phyloP scores from a whole-genome alignment of 2,797 vertebrate genomes.

The Labroides dimidiatus region DNA sequence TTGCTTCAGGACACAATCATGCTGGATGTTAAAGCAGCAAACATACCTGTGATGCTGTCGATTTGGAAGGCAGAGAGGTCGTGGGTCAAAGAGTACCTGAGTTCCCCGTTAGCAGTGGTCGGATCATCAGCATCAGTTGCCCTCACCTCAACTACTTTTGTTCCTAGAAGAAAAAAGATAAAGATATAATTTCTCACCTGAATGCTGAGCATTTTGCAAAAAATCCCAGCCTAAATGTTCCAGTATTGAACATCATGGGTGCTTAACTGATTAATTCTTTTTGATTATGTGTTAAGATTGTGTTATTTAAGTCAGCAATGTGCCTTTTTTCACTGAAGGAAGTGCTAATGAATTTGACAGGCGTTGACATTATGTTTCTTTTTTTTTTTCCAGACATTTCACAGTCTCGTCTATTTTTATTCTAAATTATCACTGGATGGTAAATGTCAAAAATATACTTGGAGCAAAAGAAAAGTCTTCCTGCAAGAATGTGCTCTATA shows the following conservation, averaged over 20 bases:
- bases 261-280: constrained; percentile 7
- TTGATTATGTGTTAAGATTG: constrained; percentile 28
- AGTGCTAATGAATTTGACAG: constrained; percentile 44
- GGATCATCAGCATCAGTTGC: constrained; percentile 83
- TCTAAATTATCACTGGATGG: constrained; percentile 8
- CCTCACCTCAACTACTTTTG: constrained; percentile 66
- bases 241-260: neutral
- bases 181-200: neutral
- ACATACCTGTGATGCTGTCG: constrained; percentile 67
- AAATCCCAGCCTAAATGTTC: neutral
- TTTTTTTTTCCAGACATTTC: constrained; percentile 26
- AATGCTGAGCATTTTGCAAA: neutral
- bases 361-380: constrained; percentile 32
- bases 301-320: constrained; percentile 25
- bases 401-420: constrained; percentile 46
- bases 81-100: constrained; percentile 70
- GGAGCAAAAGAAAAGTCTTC: constrained; percentile 2
- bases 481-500: neutral
- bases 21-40: neutral
- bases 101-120: constrained; percentile 71
- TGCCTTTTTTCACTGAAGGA: constrained; percentile 23
- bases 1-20: neutral
- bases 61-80: constrained; percentile 71
- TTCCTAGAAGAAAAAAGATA: constrained; percentile 57
- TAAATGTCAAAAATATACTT: constrained; percentile 30